Evolutionary conservation across 2,113 vertebrate genomes (phyloP), one percentile per base, ranked within the genome.

Genomic region (Athene cunicularia): DNA sequence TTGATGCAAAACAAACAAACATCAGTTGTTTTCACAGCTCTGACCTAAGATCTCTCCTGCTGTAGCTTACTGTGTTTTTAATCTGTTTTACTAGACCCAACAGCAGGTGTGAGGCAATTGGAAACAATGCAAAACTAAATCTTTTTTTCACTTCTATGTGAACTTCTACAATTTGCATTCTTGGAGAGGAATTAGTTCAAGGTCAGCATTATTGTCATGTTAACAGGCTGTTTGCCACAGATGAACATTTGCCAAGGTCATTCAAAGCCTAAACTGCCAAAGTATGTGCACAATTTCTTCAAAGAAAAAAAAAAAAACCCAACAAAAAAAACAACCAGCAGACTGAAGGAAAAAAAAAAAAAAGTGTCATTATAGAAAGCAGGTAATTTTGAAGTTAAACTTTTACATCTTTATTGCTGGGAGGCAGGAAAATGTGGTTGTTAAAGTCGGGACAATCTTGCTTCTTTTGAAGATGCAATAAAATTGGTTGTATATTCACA

Each of bases 1-100:
- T 98, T 76, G 11, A 82, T 89, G 66, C 28, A 97, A 97, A 97
- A 87, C 93, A 98, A 98, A 94, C 76, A 97, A 97, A 96, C 63
- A 95, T 50, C 56, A 74, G 21, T 87, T 97, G 73, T 97, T 98
- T 98, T 97, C 85, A 90, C 73, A 98, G 84, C 52, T 84, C 95
- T 98, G 97, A 97, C 93, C 96, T 97, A 88, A 95, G 86, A 82
- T 92, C 86, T 96, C 81, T 93, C 83, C 77, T 70, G 87, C 76
- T 97, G 75, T 71, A 96, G 94, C 81, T 96, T 86, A 71, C 49
- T 55, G 64, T 88, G 76, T 56, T 98, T 97, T 96, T 96, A 90
- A 79, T 95, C 37, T 20, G 28, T 92, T 22, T 91, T 93, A 74
- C 80, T 77, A 91, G 47, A 86, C 55, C 60, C 53, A 97, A 63